Evolutionary conservation across 2,797 vertebrate genomes (phyloP), one percentile per base, ranked within the genome.

Genomic region (Cryptoblepharus egeriae): DNA sequence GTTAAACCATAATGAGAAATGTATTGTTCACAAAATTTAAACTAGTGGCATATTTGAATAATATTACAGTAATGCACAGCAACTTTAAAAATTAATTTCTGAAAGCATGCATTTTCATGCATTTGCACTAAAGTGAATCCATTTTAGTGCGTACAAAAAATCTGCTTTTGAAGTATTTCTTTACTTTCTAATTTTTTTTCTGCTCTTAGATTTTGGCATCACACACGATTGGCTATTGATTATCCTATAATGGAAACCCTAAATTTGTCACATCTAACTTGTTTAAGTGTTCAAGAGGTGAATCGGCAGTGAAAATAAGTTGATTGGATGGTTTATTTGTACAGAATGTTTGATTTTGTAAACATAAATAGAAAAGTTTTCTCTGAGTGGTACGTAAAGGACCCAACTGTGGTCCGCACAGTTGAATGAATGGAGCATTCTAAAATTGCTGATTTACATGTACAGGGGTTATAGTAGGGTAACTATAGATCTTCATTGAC

Each of bases 1-100:
- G 63, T 52, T 68, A 57, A 67, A 78, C n/a, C 55, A n/a, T 57
- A n/a, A n/a, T 67, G 64, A 57, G 32, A 78, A 57, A 57, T 55
- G 9, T 39, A 69, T 69, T 57, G 65, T 28, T 42, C 9, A 61
- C 11, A 39, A 39, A 63, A 8, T 42, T 26, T 39, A 39, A 63
- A 26, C 22, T 6, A 35, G 35, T 58, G 7, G 35, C 52, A 70
- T 70, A 52, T 35, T 69, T 79, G 39, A 69, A 24, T 69, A 69
- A 5, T 20, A 69, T 71, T 52, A 15, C 32, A 58, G 26, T 35
- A n/a, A 3, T 5, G 4, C n/a, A 24, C 6, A 13, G 1, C 71
- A 86, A n/a, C 16, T 28, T 0, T n/a, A n/a, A n/a, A n/a, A n/a
- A n/a, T n/a, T n/a, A n/a, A n/a, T n/a, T n/a, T n/a, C n/a, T n/a